Base-by-base conservation (phyloP, 2,113 vertebrate species). In the Phylloscopus whistleri region DNA sequence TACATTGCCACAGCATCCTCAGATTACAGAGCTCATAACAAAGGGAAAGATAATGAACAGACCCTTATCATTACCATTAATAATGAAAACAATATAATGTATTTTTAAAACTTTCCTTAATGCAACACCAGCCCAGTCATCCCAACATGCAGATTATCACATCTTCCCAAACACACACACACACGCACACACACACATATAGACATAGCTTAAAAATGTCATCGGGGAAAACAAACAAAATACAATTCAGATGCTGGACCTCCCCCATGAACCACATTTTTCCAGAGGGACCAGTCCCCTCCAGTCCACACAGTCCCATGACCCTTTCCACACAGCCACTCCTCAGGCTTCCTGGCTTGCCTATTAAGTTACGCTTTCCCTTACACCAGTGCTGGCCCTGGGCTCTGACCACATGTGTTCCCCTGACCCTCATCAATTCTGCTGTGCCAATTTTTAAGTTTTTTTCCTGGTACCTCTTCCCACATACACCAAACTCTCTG, bases 91-190 rank as follows among this genome's bases (percentile, higher is more conserved):
- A 35, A 91, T 58, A 94, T 92, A 97, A 97, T 97, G 96, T 97
- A 97, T 98, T 98, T 98, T 97, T 97, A 95, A 97, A 98, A 97
- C 91, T 97, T 97, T 80, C 84, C 95, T 95, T 98, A 97, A 97
- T 97, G 97, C 96, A 98, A 96, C 90, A 96, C 92, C 93, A 96
- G 93, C 87, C 44, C 76, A 95, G 90, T 95, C 91, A 87, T 95
- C 58, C 51, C 84, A 90, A 94, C 89, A 75, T 59, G 76, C 56
- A 62, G 92, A 90, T 94, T 89, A 82, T 91, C 74, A 53, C 26
- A 77, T 84, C 83, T 92, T 85, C 69, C 22, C 44, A 80, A 74
- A 79, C 52, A 53, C 37, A 63, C 28, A 30, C 8, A 41, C 27
- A 14, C 5, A 13, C 22, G 24, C 8, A 30, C 13, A 21, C 5